Conservation (phyloP, 2,888 invertebrate species). For the Rambutsinella grinnellia region DNA sequence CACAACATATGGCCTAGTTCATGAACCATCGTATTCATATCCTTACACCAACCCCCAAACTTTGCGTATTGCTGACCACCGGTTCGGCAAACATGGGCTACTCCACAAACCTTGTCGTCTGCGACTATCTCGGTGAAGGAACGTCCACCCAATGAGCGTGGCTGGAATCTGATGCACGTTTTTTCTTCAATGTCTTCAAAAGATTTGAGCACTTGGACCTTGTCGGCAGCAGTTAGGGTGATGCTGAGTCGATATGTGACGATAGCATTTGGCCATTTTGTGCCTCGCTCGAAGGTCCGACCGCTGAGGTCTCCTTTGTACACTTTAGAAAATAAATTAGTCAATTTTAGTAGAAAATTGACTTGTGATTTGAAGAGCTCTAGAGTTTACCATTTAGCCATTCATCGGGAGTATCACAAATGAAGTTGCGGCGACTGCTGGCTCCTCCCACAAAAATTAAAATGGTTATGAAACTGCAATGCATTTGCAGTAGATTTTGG, state of each 20-base stretch:
- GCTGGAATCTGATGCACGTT: not conserved
- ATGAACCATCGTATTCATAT: too few relatives aligned
- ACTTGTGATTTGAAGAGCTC: too few relatives aligned
- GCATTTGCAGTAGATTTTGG: too few relatives aligned
- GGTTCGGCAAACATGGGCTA: not conserved
- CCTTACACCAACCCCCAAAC: constrained; percentile 8
- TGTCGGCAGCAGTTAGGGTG: not conserved
- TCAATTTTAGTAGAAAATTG: too few relatives aligned
- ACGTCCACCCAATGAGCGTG: not conserved
- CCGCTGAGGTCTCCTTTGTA: too few relatives aligned
- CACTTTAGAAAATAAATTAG: too few relatives aligned
- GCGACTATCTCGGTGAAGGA: not conserved
- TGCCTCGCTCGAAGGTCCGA: too few relatives aligned
- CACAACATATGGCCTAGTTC: constrained; percentile 32
- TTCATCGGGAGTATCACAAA: too few relatives aligned
- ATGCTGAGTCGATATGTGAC: not conserved
- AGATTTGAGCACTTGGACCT: not conserved
- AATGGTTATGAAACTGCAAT: too few relatives aligned
- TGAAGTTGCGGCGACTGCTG: too few relatives aligned
- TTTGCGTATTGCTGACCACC: constrained; percentile 7
- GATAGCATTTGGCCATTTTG: not conserved
- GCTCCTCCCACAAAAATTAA: too few relatives aligned
- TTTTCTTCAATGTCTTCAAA: not conserved
- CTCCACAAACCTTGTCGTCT: constrained; percentile 3
- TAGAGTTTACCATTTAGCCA: too few relatives aligned